Percentiles rank a stretch among this genome's conserved stretches.
These are phyloP conservation scores for Drosophila bifasciata DNA, from an alignment of 1,140 invertebrate species.

Conservation along the genomic window DNA sequence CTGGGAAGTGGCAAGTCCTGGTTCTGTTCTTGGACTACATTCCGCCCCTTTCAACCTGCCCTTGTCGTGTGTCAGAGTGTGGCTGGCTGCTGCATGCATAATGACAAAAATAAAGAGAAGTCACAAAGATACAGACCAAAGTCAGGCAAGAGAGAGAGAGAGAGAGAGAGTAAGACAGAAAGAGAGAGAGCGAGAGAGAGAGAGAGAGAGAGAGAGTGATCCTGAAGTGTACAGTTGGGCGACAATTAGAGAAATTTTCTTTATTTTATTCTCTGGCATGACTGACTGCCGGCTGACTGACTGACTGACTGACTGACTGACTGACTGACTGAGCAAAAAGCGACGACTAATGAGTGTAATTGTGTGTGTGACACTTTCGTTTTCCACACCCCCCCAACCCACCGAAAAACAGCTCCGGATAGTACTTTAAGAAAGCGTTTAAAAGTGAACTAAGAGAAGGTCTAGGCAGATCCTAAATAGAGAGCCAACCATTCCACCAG, in stretches of 20 bases:
- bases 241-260: constrained; percentile 75
- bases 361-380: constrained; percentile 71
- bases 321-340: constrained; percentile 24
- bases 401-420: too few species aligned
- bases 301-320: too few species aligned
- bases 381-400: constrained; percentile 20
- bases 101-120: constrained; percentile 39
- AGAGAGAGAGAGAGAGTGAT: not conserved
- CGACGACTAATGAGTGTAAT: constrained; percentile 66
- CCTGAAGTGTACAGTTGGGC: constrained; percentile 63
- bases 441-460: too few species aligned
- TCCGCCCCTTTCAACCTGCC: too few species aligned
- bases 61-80: constrained; percentile 68
- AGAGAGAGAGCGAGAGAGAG: not conserved
- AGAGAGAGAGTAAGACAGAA: not conserved
- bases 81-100: constrained; percentile 73
- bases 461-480: too few species aligned
- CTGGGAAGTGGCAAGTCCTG: too few species aligned
- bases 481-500: too few species aligned
- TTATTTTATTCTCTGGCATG: constrained; percentile 32
- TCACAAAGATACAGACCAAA: too few species aligned
- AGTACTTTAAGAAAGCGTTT: too few species aligned
- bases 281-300: too few species aligned
- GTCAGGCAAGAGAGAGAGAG: not conserved
- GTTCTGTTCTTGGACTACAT: not conserved